Percentiles rank a stretch among this genome's conserved stretches.
These are phyloP conservation scores for Leptodactylus fallax DNA, from an alignment of 2,797 vertebrate species.

Conservation along the genomic window DNA sequence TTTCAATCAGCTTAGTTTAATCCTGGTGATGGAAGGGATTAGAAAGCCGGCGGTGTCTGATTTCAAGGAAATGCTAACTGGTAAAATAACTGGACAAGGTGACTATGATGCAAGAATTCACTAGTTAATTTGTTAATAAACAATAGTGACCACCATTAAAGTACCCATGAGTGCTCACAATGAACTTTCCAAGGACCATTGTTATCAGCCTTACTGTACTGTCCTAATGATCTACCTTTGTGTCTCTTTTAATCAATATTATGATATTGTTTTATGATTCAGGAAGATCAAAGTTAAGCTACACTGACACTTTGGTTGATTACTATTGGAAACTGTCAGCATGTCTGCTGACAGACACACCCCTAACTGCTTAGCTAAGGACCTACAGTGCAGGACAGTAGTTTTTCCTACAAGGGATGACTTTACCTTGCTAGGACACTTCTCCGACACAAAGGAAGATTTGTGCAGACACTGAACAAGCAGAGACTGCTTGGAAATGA, in stretches of 20 bases:
- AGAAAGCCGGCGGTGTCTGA: conserved; percentile 11
- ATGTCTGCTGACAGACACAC: neutral
- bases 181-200: neutral
- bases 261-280: too few relatives aligned
- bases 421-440: neutral
- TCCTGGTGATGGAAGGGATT: conserved; percentile 39
- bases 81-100: conserved; percentile 16
- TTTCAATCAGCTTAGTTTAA: conserved; percentile 44
- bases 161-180: neutral
- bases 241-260: too few relatives aligned
- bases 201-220: too few relatives aligned
- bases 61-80: conserved; percentile 34
- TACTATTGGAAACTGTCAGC: neutral
- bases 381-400: neutral
- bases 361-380: too few relatives aligned
- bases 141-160: neutral
- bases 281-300: too few relatives aligned
- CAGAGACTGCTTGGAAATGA: neutral
- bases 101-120: neutral
- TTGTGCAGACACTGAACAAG: neutral
- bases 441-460: too few relatives aligned
- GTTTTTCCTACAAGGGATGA: neutral
- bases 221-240: too few relatives aligned
- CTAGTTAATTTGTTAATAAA: neutral
- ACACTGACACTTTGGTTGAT: neutral